phyloP scores from a whole-genome alignment of 2,888 invertebrate species.

The Cephus nigrinus region DNA sequence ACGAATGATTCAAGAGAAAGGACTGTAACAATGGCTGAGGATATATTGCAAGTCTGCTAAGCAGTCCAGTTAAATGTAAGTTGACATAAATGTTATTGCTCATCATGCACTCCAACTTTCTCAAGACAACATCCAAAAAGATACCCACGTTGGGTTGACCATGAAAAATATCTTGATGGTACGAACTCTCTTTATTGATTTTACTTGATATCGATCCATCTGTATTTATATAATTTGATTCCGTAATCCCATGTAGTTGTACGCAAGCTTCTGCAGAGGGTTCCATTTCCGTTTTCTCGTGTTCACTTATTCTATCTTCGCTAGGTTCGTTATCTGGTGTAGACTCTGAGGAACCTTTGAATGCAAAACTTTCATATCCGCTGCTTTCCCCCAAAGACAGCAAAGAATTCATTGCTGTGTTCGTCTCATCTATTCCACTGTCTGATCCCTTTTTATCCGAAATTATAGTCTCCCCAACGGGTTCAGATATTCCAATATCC shows the following conservation, averaged over 20 bases:
- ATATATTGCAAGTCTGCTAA: conserved; percentile 87
- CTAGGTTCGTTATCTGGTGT: conserved; percentile 62
- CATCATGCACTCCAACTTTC: conserved; percentile 85
- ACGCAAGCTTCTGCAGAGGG: conserved; percentile 33
- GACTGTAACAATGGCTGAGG: conserved; percentile 91
- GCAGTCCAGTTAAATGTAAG: conserved; percentile 86
- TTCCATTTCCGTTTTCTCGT: conserved; percentile 33
- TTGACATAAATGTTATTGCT: conserved; percentile 87
- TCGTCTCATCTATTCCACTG: conserved; percentile 48
- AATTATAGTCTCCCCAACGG: conserved; percentile 11
- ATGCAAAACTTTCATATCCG: conserved; percentile 79
- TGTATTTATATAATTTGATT: conserved; percentile 16
- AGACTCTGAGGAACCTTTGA: conserved; percentile 66
- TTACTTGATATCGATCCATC: conserved; percentile 24
- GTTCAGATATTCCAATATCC: conserved; percentile 34
- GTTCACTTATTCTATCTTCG: conserved; percentile 49
- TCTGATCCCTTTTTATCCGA: conserved; percentile 36
- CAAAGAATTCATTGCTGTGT: conserved; percentile 70
- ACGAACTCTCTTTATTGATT: conserved; percentile 26
- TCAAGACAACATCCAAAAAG: conserved; percentile 83
- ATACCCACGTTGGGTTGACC: conserved; percentile 63
- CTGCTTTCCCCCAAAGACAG: conserved; percentile 81
- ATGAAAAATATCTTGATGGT: conserved; percentile 51
- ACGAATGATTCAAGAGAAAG: conserved; percentile 86
- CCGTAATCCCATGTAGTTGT: conserved; percentile 22